Base-by-base conservation (phyloP, 92 coral and sea anemone species). In the Metridium senile region DNA sequence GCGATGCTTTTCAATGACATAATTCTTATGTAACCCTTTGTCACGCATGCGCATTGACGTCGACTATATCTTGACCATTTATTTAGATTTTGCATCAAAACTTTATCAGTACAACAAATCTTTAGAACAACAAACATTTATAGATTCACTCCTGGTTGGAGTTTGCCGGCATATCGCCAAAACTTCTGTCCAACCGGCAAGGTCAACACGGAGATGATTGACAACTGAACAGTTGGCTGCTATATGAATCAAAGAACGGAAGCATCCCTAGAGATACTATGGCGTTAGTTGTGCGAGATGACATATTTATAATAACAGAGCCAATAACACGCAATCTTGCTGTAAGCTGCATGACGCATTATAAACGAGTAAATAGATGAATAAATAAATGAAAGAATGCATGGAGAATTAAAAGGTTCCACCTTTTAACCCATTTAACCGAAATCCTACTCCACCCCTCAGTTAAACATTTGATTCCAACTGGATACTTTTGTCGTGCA, bases 111-210 rank as follows among this genome's bases (percentile, higher is more conserved):
- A 39, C 49, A 39, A 54, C 61, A 54, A 54, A 6, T 54, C 61
- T 6, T 4, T 4, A 39, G 23, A 54, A 9, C 2, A 9, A 54
- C 26, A 54, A 54, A 22, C 52, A 45, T 45, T 8, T 45, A 45
- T 45, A 45, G 17, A 45, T 45, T 17, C 8, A 45, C 8, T 7
- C 8, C 9, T 7, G 8, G 8, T 45, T 45, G 52, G 17, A 45
- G 8, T 45, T 45, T 7, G 17, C 52, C 39, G 69, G 69, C 69
- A 63, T 10, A 28, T 4, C 43, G 69, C 69, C 69, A 63, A 63
- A 11, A 28, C 11, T 63, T 13, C 8, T 11, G 23, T 31, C 7
- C n/a, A 63, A 13, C 69, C 11, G 8, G 13, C 13, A 39, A 39
- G 49, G 16, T 63, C 21, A 63, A 22, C 22, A 10, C 30, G 3